Evolutionary conservation across 2,888 invertebrate species (phyloP), one percentile per base, ranked within the genome.

Genomic region (Eucera pruinosa): DNA sequence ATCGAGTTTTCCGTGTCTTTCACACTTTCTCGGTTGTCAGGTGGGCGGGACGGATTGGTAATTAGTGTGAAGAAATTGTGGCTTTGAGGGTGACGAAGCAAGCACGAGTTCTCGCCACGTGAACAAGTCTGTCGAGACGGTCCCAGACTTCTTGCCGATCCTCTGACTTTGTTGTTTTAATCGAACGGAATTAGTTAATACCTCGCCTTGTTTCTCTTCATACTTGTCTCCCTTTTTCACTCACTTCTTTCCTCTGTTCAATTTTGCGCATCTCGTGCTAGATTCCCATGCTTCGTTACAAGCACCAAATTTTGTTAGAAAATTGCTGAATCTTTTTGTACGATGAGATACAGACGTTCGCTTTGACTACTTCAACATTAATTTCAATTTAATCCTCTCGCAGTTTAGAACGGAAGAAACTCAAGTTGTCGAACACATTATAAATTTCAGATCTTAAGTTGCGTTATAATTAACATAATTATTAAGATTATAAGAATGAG

Each of bases 31-130:
- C 75, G 62, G 43, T 80, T 72, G 80, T 80, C 80, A 80, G 80
- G 80, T 78, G 80, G 82, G 83, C 84, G 73, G 73, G 73, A 79
- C 84, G 68, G 68, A 65, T 79, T 61, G 62, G 68, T 80, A 80
- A 84, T 84, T 81, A 81, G 81, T 71, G 74, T 78, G 81, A 83
- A 81, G 81, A 73, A 81, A 71, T 65, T 71, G 67, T 74, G 76
- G 60, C 72, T 68, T 72, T 25, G 75, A 78, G 77, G 73, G 78
- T 85, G 84, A 85, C 84, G 79, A 79, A 69, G 84, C 84, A 80
- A 81, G 78, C 81, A 77, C 78, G 82, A 70, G 84, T 79, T 69
- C 50, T 65, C 64, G 62, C 73, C 79, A 73, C 79, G 79, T 78
- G 79, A 79, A 84, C 79, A 66, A 55, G 77, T 54, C 67, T 61